Conservation (phyloP, 2,113 vertebrate genomes). For the Scolopax mira region DNA sequence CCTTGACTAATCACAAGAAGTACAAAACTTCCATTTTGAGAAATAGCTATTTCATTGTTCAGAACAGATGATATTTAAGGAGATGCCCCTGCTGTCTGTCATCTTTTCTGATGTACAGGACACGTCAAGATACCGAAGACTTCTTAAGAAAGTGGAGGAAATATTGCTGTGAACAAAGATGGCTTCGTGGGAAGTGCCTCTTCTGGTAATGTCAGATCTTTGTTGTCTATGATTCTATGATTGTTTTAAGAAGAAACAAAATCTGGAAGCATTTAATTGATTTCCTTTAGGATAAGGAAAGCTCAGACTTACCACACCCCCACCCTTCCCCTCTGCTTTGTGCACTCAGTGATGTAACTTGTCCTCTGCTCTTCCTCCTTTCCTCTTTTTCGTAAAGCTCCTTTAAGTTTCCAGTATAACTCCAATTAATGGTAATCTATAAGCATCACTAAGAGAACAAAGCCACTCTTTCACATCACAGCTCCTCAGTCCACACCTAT, state of each 20-base stretch:
- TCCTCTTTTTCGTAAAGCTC: background rate
- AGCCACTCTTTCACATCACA: background rate
- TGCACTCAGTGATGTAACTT: background rate
- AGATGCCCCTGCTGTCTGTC: constrained; percentile 12
- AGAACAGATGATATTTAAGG: background rate
- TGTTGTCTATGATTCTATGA: no score
- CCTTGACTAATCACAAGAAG: background rate
- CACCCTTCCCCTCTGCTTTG: background rate
- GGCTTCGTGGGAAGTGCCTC: background rate
- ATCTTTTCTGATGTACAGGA: constrained; percentile 1
- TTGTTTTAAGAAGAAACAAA: background rate
- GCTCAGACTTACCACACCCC: background rate
- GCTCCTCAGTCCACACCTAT: background rate
- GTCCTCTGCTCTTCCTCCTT: background rate
- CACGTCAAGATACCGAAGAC: background rate
- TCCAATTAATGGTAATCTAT: background rate
- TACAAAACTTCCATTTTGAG: constrained; percentile 14
- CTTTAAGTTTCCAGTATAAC: background rate
- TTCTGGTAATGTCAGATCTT: background rate
- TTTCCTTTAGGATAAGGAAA: background rate
- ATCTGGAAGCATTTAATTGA: background rate
- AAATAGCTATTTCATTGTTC: background rate
- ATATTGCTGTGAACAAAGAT: background rate
- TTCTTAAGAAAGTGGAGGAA: background rate
- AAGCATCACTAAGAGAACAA: background rate